Conservation (phyloP, 2,888 invertebrate species). For the Latrodectus elegans region DNA sequence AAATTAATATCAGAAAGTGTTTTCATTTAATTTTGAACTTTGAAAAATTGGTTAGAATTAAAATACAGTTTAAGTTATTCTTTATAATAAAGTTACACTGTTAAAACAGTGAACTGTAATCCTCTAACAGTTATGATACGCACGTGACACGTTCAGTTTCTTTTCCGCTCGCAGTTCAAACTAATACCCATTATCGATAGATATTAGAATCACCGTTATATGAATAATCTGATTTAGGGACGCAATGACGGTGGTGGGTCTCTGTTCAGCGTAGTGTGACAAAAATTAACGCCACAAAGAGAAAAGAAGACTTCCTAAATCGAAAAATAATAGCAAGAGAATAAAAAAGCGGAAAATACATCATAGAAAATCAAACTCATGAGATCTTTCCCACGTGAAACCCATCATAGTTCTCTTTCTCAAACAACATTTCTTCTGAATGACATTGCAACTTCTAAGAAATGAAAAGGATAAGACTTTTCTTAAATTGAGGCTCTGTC, state of each 20-base stretch:
- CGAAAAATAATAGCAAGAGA: conserved; percentile 26
- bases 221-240: background rate
- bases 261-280: conserved; percentile 43
- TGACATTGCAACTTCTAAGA: conserved; percentile 23
- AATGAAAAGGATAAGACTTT: background rate
- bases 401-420: conserved; percentile 9
- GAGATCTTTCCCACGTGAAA: conserved; percentile 67
- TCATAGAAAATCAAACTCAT: conserved; percentile 13
- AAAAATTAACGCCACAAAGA: conserved; percentile 35
- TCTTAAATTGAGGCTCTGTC: background rate
- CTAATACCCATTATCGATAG: background rate
- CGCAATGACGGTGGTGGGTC: background rate
- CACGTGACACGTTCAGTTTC: no score
- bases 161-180: background rate
- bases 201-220: conserved; percentile 9
- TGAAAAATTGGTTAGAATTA: no score
- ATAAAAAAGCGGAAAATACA: background rate
- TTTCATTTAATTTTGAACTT: no score
- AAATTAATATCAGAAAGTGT: no score
- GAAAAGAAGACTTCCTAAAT: conserved; percentile 29
- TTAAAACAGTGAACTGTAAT: no score
- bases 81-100: no score
- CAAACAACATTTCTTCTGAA: conserved; percentile 15
- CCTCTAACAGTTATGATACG: no score
- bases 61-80: no score